A percentile compares a stretch with the other conserved stretches of the same genome.
These are phyloP conservation scores for Pogoniulus pusillus DNA, from an alignment of 2,797 vertebrate genomes.

Conservation along the genomic window DNA sequence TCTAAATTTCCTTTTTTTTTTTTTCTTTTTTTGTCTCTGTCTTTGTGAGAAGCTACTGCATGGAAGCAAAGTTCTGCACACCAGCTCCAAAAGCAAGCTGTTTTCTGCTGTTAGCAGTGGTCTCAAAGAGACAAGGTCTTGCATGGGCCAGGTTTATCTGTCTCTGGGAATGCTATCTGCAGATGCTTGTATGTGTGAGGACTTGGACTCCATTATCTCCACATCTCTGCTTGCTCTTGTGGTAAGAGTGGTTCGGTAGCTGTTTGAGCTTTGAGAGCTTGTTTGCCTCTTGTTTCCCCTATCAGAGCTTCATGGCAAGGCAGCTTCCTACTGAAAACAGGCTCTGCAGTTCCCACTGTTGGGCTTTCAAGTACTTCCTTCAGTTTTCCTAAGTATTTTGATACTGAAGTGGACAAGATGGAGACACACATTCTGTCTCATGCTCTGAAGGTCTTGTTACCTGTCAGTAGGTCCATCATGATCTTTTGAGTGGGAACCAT, in stretches of 20 bases:
- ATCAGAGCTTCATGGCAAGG: neutral
- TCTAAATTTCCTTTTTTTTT: neutral
- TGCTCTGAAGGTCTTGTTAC: neutral
- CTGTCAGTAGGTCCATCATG: neutral
- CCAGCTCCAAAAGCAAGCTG: neutral
- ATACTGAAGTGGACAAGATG: neutral
- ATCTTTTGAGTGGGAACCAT: neutral
- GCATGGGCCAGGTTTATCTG: neutral
- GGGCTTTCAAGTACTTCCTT: neutral
- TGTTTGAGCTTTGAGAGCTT: slow-evolving; percentile 21
- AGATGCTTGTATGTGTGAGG: neutral
- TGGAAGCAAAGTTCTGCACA: neutral
- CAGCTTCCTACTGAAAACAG: neutral
- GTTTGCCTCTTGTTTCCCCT: slow-evolving; percentile 3
- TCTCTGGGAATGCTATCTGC: neutral
- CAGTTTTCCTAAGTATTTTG: neutral
- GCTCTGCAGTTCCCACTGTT: neutral
- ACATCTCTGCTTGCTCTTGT: neutral
- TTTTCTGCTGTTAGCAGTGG: neutral
- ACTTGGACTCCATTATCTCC: neutral
- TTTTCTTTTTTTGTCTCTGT: neutral
- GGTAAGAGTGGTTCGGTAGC: neutral
- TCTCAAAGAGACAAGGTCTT: neutral
- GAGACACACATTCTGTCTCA: neutral
- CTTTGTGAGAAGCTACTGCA: neutral